phyloP scores from a whole-genome alignment of 2,113 vertebrate genomes.

The Tachysurus fulvidraco region DNA sequence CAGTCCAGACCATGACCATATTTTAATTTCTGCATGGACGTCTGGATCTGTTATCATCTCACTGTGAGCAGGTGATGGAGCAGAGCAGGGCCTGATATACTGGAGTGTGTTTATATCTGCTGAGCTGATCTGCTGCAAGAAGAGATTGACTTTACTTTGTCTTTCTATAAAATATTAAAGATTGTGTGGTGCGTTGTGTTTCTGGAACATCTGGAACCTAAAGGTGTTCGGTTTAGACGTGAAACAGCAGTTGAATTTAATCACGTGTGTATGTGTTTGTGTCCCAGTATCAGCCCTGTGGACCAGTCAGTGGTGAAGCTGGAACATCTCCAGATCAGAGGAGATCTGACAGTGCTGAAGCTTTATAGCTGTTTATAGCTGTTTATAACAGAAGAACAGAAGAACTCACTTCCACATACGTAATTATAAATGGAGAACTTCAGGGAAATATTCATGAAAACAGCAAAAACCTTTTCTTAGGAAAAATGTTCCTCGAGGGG shows the following conservation, averaged over 20 bases:
- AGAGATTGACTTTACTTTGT: not conserved
- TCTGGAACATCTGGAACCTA: not conserved
- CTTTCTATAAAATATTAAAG: not conserved
- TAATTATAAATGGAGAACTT: too few relatives aligned
- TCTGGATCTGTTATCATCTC: constrained; percentile 31
- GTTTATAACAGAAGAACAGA: too few relatives aligned
- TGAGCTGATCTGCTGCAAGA: not conserved
- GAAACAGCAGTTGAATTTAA: too few relatives aligned
- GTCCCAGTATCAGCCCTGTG: too few relatives aligned
- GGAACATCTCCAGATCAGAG: too few relatives aligned
- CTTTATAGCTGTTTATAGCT: too few relatives aligned
- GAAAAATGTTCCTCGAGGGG: not conserved
- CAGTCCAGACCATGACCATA: constrained; percentile 21
- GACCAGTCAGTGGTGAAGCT: too few relatives aligned
- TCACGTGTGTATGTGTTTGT: not conserved
- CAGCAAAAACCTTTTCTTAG: not conserved
- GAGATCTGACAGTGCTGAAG: too few relatives aligned
- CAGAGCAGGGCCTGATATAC: not conserved
- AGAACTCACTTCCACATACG: too few relatives aligned
- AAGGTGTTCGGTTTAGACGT: too few relatives aligned
- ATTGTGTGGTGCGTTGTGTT: not conserved
- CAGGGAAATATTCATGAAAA: not conserved
- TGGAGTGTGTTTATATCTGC: not conserved
- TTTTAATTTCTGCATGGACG: not conserved
- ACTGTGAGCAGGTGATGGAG: not conserved